phyloP scores from a whole-genome alignment of 53 echinoderm and acorn worm genomes.

The Echinarachnius parma region DNA sequence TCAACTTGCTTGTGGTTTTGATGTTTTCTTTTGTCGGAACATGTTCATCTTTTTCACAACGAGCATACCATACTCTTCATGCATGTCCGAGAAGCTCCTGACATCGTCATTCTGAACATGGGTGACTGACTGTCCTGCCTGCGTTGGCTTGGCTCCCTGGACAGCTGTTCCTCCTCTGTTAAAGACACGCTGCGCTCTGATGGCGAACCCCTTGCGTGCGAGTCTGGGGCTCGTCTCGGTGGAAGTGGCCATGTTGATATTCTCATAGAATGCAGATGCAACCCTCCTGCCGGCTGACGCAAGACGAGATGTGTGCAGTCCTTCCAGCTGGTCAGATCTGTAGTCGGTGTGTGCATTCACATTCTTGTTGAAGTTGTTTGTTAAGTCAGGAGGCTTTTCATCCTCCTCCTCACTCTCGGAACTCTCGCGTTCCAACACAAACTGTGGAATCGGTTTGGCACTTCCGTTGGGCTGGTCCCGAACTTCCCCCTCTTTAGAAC shows the following conservation, averaged over 20 bases:
- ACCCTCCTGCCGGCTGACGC: conserved; percentile 31
- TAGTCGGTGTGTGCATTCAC: conserved; percentile 15
- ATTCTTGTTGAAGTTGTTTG: conserved; percentile 42
- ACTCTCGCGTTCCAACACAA: conserved; percentile 45
- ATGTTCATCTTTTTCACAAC: conserved; percentile 87
- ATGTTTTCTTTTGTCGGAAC: conserved; percentile 66
- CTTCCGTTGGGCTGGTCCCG: conserved; percentile 42
- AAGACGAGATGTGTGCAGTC: conserved; percentile 1
- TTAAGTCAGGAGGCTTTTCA: conserved; percentile 26
- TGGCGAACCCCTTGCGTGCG: conserved; percentile 26
- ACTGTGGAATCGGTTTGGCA: conserved; percentile 40
- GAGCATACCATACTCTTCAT: conserved; percentile 92
- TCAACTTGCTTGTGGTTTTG: too few relatives aligned
- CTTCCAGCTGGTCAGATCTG: conserved; percentile 30
- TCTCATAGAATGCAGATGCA: conserved; percentile 81
- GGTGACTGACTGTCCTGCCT: conserved; percentile 69
- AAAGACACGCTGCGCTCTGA: conserved; percentile 47
- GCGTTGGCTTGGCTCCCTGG: conserved; percentile 41
- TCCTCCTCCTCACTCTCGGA: conserved; percentile 36
- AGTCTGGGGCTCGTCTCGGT: conserved; percentile 42
- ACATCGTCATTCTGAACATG: conserved; percentile 65
- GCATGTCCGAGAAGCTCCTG: conserved; percentile 86
- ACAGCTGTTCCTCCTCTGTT: conserved; percentile 41
- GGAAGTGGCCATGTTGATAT: conserved; percentile 39
- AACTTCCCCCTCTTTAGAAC: not conserved